Evolutionary conservation across 2,113 vertebrate species (phyloP), one percentile per base, ranked within the genome.

Genomic region (Neoarius graeffei): DNA sequence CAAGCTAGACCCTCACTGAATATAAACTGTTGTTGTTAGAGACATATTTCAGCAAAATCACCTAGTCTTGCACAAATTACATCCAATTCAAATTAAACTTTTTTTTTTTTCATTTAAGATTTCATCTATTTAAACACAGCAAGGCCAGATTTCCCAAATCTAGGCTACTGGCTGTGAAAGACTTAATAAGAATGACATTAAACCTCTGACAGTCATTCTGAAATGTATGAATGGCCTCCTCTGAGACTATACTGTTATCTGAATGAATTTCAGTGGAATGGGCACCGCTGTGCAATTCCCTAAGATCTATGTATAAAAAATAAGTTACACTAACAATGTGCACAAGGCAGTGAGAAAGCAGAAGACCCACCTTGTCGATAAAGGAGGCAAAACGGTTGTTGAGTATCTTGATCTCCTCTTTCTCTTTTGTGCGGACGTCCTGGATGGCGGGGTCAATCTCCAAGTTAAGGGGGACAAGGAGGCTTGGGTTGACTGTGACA

Each of bases 351-450:
- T 54, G 74, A 86, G 82, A 85, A 54, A 42, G 11, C 1, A 54
- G 50, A 64, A 8, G 1, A 91, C 96, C 93, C 87, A 99, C 98
- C 97, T 98, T 98, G 92, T 98, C 97, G 10, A 99, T 99, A 93
- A 99, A 95, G 90, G 69, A 50, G 30, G 94, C 95, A 5, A 96
- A 96, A 85, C 94, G 95, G 93, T 96, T 95, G 94, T 99, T 99
- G 74, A 99, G 96, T 3, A 80, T 93, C 95, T 97, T 99, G 94
- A 99, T 99, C 93, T 99, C 97, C 6, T 99, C 97, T 89, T 97
- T 96, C 92, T 99, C 98, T 1, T 97, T 94, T 59, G 93, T 94
- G 4, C 97, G 96, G 90, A 98, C 96, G 10, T 91, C 86, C 17
- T 97, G 96, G 92, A 99, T 97, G 89, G 85, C 93, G 0, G 96